Conservation (phyloP, 2,797 vertebrate species). For the Odontamblyopus lacepedii region DNA sequence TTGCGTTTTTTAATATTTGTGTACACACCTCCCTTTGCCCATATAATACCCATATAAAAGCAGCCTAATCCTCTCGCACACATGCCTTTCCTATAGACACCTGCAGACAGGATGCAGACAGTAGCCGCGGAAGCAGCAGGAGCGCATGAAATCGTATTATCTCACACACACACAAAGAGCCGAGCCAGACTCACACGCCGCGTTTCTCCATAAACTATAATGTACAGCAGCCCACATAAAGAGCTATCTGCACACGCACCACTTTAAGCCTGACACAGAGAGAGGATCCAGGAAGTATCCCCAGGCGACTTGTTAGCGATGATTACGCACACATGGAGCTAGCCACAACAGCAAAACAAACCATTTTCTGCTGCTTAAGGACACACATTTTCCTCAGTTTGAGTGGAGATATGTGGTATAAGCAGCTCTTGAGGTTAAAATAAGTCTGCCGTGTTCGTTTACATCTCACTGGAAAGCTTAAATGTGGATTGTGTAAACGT, state of each 20-base stretch:
- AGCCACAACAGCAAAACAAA: slow-evolving; percentile 8
- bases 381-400: too few relatives aligned
- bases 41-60: not conserved
- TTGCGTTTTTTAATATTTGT: not conserved
- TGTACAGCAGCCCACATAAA: slow-evolving; percentile 39
- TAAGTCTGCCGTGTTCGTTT: too few relatives aligned
- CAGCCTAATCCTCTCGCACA: not conserved
- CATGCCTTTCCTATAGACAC: slow-evolving; percentile 7
- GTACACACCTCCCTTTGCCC: not conserved
- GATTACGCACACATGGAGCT: slow-evolving; percentile 66
- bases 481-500: too few relatives aligned
- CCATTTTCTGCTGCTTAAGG: not conserved
- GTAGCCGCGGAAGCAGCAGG: slow-evolving; percentile 37
- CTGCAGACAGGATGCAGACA: slow-evolving; percentile 62
- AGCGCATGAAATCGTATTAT: slow-evolving; percentile 42
- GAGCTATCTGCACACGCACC: slow-evolving; percentile 37
- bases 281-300: slow-evolving; percentile 70
- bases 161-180: slow-evolving; percentile 46
- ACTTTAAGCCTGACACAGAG: slow-evolving; percentile 62
- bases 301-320: slow-evolving; percentile 70
- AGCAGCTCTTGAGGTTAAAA: too few relatives aligned
- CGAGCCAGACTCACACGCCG: slow-evolving; percentile 41
- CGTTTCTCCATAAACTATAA: slow-evolving; percentile 29
- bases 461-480: too few relatives aligned
- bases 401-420: too few relatives aligned